These are phyloP conservation scores for Phasianus colchicus DNA, from an alignment of 2,113 vertebrate species.

Conservation along the genomic window DNA sequence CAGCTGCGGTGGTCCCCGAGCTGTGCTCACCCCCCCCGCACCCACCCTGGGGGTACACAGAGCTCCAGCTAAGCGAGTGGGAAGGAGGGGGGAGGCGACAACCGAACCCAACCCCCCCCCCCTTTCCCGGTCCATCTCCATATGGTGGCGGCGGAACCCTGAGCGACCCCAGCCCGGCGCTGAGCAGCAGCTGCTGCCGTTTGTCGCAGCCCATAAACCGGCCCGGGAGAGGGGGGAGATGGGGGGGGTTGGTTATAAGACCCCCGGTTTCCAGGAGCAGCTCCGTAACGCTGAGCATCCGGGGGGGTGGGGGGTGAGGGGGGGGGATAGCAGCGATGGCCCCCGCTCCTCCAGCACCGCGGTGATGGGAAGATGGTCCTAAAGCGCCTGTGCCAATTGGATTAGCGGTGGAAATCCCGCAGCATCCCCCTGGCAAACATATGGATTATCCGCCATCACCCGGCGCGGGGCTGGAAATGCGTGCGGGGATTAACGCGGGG, in stretches of 20 bases:
- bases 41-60: accelerated
- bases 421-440: conserved; percentile 50
- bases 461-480: background rate
- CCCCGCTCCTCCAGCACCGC: accelerated
- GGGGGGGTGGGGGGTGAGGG: background rate
- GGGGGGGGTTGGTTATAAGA: too few relatives aligned
- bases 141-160: too few relatives aligned
- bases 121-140: too few relatives aligned
- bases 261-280: too few relatives aligned
- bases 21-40: background rate
- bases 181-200: too few relatives aligned
- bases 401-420: background rate
- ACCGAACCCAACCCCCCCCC: too few relatives aligned
- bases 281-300: too few relatives aligned
- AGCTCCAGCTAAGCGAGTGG: background rate
- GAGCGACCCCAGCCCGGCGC: too few relatives aligned
- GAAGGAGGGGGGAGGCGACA: too few relatives aligned
- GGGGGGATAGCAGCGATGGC: background rate
- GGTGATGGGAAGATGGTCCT: background rate
- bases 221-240: too few relatives aligned
- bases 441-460: conserved; percentile 41
- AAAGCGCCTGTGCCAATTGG: conserved; percentile 25
- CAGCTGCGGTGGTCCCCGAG: background rate
- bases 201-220: too few relatives aligned
- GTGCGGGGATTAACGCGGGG: background rate